Evolutionary conservation across 2,113 vertebrate species (phyloP).

Genomic region (Ctenomys sociabilis): DNA sequence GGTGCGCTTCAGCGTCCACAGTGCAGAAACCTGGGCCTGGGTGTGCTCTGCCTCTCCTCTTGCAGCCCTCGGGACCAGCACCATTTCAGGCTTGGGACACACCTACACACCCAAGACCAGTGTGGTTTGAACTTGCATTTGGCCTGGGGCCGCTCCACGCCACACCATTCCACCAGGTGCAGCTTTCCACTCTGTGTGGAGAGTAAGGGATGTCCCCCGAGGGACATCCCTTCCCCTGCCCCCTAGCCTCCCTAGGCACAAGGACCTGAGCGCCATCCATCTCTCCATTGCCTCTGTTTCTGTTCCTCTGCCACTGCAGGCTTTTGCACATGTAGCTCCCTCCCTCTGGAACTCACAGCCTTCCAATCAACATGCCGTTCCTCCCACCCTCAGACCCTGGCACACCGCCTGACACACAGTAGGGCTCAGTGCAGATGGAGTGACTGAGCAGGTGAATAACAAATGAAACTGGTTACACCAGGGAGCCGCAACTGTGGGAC

Average conservation of each 20-base stretch:
- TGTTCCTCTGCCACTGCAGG: background rate
- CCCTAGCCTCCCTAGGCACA: background rate
- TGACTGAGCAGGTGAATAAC: background rate
- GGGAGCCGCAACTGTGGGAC: background rate
- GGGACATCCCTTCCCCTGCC: background rate
- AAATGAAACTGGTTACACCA: background rate
- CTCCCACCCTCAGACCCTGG: background rate
- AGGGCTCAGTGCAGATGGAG: background rate
- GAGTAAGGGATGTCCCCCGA: background rate
- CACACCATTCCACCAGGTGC: rapidly evolving
- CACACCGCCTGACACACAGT: background rate
- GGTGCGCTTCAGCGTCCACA: background rate
- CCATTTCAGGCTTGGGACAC: background rate
- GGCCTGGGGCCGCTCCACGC: background rate
- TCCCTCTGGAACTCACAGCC: background rate
- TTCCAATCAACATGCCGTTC: background rate
- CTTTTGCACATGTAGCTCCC: background rate
- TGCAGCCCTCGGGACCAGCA: background rate
- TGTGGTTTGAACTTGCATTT: background rate
- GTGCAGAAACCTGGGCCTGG: background rate
- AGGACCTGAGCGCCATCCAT: background rate
- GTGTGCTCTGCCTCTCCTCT: background rate
- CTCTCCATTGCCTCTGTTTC: background rate
- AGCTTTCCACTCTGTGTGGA: background rate
- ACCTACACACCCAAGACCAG: background rate